Evolutionary conservation across 2,797 vertebrate genomes (phyloP).

Genomic region (Periophthalmus magnuspinnatus): DNA sequence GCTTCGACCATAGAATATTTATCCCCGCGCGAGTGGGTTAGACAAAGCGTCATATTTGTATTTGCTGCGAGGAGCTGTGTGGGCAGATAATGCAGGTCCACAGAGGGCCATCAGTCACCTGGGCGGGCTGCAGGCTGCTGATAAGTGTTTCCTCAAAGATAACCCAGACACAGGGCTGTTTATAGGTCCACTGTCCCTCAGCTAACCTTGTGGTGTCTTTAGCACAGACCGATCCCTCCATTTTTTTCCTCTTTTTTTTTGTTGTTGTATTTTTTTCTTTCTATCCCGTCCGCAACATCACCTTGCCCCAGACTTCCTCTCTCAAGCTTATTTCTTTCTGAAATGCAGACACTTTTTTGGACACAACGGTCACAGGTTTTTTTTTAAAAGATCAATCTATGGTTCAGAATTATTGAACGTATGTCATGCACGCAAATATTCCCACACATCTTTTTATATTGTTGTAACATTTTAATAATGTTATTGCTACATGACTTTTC

Average conservation of each 20-base stretch:
- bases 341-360: conserved; percentile 5
- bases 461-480: too few relatives aligned
- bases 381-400: too few relatives aligned
- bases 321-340: conserved; percentile 5
- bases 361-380: too few relatives aligned
- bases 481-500: too few relatives aligned
- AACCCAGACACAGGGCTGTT: conserved; percentile 76
- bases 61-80: conserved; percentile 79
- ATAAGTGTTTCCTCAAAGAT: conserved; percentile 81
- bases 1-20: conserved; percentile 39
- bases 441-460: too few relatives aligned
- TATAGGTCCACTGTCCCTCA: conserved; percentile 75
- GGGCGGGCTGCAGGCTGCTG: conserved; percentile 72
- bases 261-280: conserved; percentile 19
- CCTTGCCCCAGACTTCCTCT: conserved; percentile 30
- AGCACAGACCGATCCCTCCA: conserved; percentile 15
- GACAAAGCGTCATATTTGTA: conserved; percentile 75
- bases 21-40: conserved; percentile 55
- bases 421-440: too few relatives aligned
- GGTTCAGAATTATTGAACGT: too few relatives aligned
- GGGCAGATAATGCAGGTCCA: conserved; percentile 72
- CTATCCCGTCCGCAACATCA: conserved; percentile 22
- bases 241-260: conserved; percentile 27
- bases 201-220: conserved; percentile 69
- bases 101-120: conserved; percentile 70